These are phyloP conservation scores for Anabas testudineus DNA, from an alignment of 2,797 vertebrate species.

Conservation along the genomic window DNA sequence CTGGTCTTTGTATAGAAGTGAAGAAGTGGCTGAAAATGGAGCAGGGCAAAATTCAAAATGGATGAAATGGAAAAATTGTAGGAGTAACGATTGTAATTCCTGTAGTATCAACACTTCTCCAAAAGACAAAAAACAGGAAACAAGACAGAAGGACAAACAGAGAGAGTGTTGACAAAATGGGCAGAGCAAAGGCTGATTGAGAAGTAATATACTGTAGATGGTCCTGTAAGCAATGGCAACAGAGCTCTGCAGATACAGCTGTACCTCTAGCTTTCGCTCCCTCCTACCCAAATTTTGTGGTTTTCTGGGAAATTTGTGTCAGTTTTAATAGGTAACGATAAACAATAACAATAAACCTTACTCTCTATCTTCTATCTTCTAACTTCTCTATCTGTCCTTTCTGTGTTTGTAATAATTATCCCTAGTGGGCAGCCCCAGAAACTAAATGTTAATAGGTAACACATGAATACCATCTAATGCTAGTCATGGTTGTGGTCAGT, in stretches of 20 bases:
- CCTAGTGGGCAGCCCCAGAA: constrained; percentile 49
- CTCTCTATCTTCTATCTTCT: too few relatives aligned
- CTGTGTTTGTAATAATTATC: constrained; percentile 39
- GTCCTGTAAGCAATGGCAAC: constrained; percentile 49
- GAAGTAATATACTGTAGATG: constrained; percentile 18
- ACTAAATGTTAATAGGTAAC: constrained; percentile 71
- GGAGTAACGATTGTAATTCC: background rate
- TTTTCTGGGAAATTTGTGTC: constrained; percentile 16
- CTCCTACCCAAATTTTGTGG: constrained; percentile 4
- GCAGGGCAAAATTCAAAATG: constrained; percentile 35
- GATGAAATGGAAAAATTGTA: constrained; percentile 42
- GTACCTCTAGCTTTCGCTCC: background rate
- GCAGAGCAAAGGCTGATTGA: constrained; percentile 30
- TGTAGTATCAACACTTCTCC: constrained; percentile 18
- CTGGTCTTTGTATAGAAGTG: constrained; percentile 38
- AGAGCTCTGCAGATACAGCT: constrained; percentile 42
- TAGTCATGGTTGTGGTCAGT: constrained; percentile 59
- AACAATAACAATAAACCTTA: too few relatives aligned
- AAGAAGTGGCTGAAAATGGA: constrained; percentile 49
- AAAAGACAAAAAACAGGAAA: constrained; percentile 36
- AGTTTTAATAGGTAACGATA: constrained; percentile 10
- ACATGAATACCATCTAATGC: constrained; percentile 65
- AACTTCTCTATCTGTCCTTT: constrained; percentile 32
- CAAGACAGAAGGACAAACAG: constrained; percentile 34
- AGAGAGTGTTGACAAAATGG: constrained; percentile 70